These are phyloP conservation scores for Natator depressus DNA, from an alignment of 2,113 vertebrate genomes.

Conservation along the genomic window DNA sequence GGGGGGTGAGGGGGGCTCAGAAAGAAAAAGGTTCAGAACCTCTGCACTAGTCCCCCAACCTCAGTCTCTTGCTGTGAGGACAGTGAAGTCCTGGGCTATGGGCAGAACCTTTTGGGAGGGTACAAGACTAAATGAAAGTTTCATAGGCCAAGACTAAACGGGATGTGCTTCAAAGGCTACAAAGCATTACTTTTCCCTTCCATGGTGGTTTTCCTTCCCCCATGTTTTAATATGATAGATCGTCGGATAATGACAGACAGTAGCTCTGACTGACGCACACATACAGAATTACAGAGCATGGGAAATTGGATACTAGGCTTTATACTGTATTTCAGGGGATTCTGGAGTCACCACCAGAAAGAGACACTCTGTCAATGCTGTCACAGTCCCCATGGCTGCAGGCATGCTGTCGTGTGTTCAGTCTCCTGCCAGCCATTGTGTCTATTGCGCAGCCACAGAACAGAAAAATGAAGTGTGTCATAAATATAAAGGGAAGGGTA, in stretches of 20 bases:
- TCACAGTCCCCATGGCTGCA: neutral
- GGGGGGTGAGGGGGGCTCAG: no score
- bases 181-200: constrained; percentile 49
- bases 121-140: constrained; percentile 38
- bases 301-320: constrained; percentile 66
- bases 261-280: neutral
- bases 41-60: neutral
- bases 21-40: no score
- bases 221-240: constrained; percentile 69
- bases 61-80: neutral
- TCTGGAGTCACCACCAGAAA: constrained; percentile 33
- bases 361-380: neutral
- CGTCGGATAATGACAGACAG: constrained; percentile 24
- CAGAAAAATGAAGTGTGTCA: constrained; percentile 15
- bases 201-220: constrained; percentile 3
- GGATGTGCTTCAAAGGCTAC: constrained; percentile 52
- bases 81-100: neutral
- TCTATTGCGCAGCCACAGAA: neutral
- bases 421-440: constrained; percentile 62
- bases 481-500: no score
- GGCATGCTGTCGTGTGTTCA: constrained; percentile 20
- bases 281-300: constrained; percentile 48
- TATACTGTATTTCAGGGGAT: constrained; percentile 6
- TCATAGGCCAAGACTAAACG: constrained; percentile 43
- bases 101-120: neutral